Percentiles rank a stretch among this genome's conserved stretches.
Evolutionary conservation across 2,113 vertebrate species (phyloP).

Genomic region (Psittacula cyanocephala): DNA sequence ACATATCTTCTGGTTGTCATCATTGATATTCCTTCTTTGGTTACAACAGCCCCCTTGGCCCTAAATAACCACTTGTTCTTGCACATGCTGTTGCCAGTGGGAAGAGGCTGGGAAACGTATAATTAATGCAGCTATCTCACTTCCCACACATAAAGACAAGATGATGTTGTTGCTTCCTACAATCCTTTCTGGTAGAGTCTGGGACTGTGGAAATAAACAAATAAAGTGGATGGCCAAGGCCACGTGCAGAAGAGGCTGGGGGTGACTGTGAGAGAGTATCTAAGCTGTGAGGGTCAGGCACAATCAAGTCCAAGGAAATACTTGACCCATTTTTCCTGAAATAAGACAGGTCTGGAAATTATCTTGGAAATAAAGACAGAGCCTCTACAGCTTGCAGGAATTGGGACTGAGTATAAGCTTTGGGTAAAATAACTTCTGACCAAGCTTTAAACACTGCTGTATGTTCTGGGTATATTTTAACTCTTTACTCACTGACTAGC

Average conservation of each 20-base stretch:
- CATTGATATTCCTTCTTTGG: not conserved
- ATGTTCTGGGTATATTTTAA: not conserved
- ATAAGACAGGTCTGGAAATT: not conserved
- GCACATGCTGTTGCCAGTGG: not conserved
- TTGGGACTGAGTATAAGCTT: not conserved
- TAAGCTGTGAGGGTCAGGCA: not conserved
- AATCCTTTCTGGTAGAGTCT: not conserved
- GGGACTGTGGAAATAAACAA: not conserved
- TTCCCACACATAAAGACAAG: slow-evolving; percentile 1
- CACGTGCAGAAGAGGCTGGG: fast-evolving
- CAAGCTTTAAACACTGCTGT: not conserved
- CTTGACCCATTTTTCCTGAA: not conserved
- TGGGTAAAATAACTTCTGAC: not conserved
- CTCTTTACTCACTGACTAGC: not conserved
- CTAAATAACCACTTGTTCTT: not conserved
- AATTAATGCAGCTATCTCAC: slow-evolving; percentile 2
- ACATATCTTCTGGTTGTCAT: not conserved
- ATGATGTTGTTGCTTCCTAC: not conserved
- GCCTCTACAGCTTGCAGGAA: not conserved
- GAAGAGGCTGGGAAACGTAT: not conserved
- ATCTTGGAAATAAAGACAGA: not conserved
- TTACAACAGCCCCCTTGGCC: not conserved
- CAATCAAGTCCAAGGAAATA: not conserved
- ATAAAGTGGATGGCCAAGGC: not conserved
- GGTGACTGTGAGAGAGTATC: not conserved